Base-by-base conservation (phyloP, 2,113 vertebrate genomes). In the Phainopepla nitens region DNA sequence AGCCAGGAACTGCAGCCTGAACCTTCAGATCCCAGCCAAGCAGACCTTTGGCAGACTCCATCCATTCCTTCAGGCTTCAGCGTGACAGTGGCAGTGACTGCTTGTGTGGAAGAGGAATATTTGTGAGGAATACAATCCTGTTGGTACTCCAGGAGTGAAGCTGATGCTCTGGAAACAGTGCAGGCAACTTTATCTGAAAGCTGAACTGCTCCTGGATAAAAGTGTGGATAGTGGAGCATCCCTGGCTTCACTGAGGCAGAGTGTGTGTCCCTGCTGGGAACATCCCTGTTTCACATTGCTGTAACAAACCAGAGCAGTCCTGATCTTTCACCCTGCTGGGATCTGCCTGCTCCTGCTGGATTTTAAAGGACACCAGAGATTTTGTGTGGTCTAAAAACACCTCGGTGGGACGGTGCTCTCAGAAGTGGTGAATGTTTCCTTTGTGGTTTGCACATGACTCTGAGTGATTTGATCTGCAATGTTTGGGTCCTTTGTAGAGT, bases 381-480 rank as follows among this genome's bases (percentile, higher is more conserved):
- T 73, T 61, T 56, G 47, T 42, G 53, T 24, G 9, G 3, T 87
- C 65, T 66, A 2, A 47, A 31, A 83, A 5, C 56, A 49, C 25
- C n/a, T 56, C 5, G 1, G 25, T 31, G 11, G 25, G 68, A 70
- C 72, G 39, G 39, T 27, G 28, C 71, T 93, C 42, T 33, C 31
- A 50, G 72, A 93, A 95, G 92, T 66, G 79, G 64, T 89, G 22
- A 78, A 15, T 20, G 56, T 94, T 96, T 95, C 85, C 76, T 86
- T n/a, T 93, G 90, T 88, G 92, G 90, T 93, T 91, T 86, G 60
- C 64, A 90, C 66, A 56, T 87, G 68, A 54, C 25, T 27, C 36
- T 77, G 25, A 68, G 56, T 82, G 81, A 62, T 94, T 82, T 87
- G 84, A 16, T 71, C 47, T 51, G 83, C 71, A 61, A 2, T 54